Evolutionary conservation across 2,797 vertebrate genomes (phyloP), one percentile per base, ranked within the genome.

Genomic region (Notamacropus eugenii): DNA sequence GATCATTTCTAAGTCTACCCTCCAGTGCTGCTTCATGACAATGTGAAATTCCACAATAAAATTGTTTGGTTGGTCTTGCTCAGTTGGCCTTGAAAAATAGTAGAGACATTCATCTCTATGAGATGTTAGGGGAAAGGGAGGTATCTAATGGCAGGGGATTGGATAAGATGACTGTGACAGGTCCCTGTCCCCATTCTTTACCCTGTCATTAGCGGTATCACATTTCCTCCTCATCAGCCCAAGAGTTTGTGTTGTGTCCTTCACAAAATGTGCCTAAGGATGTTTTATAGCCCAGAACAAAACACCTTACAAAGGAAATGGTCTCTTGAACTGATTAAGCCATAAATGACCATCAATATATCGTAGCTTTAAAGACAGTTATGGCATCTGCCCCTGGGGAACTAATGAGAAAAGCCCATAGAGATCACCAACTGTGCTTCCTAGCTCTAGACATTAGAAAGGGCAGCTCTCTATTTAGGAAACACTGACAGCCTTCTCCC

Each of bases 261-360:
- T 87, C 40, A 87, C 40, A 87, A 46, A 59, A 46, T 46, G 27
- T 56, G 2, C 40, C 57, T 58, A 22, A 57, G 58, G 91, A 34
- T 59, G 31, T 59, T 92, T 92, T 58, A 92, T 31, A 92, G 46
- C 46, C 57, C 57, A 52, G 46, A 92, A 91, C 55, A 56, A 91
- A 52, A 59, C 29, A 55, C 52, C 57, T n/a, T 92, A 58, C 46
- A 58, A 31, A 62, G 57, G n/a, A 59, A 92, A 62, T 62, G 58
- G 57, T 52, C 91, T 92, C 54, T 92, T 92, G 46, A 92, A 52
- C 91, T 57, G 28, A 58, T 92, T 92, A 92, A 92, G 91, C 27
- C 27, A 58, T 92, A 92, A 92, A 92, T 87, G 57, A 40, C 56
- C 91, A 58, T 92, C 56, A 40, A 92, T 58, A 92, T 58, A 50